Conservation (phyloP, 2,888 invertebrate genomes). For the Kryphioiulus occultus region DNA sequence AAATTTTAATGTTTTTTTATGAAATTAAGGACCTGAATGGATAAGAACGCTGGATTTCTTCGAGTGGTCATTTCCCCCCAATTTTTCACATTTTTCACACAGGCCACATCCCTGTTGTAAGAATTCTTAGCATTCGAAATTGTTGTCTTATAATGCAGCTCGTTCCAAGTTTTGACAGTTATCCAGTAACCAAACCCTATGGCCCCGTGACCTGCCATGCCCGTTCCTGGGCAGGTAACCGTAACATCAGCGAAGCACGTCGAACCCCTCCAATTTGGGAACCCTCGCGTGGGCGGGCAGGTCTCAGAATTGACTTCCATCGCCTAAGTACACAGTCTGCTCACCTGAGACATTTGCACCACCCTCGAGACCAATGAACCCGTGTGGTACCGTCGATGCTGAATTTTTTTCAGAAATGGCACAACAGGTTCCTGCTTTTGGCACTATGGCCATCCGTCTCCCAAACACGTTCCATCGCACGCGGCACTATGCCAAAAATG, state of each 20-base stretch:
- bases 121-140: too few species aligned
- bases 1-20: too few species aligned
- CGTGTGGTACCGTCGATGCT: slow-evolving; percentile 13
- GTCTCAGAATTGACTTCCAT: background rate
- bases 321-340: background rate
- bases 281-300: background rate
- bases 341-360: background rate
- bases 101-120: too few species aligned
- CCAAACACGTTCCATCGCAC: background rate
- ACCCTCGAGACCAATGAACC: slow-evolving; percentile 21
- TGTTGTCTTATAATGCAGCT: too few species aligned
- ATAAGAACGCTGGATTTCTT: too few species aligned
- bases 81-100: too few species aligned
- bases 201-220: background rate
- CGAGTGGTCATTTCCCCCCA: too few species aligned
- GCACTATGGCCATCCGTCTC: background rate
- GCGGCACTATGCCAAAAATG: slow-evolving; percentile 26
- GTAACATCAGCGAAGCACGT: background rate
- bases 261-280: background rate
- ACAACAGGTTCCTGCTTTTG: slow-evolving; percentile 11
- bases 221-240: background rate
- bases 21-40: too few species aligned
- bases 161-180: too few species aligned
- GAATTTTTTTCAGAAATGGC: background rate
- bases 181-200: too few species aligned